These are phyloP conservation scores for Nipponacmea schrenckii DNA, from an alignment of 2,888 invertebrate genomes.

Conservation along the genomic window DNA sequence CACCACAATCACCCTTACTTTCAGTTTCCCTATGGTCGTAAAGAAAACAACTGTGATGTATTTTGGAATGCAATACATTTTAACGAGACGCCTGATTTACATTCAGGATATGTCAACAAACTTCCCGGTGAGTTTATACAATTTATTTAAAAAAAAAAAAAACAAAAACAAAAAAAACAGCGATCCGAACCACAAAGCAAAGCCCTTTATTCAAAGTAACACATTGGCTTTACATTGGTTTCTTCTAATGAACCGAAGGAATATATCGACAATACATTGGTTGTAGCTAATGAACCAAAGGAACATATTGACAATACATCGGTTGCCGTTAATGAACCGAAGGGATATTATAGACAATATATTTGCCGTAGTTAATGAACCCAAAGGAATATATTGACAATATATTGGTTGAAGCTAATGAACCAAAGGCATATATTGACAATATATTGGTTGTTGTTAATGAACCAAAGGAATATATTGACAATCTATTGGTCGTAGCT, in stretches of 20 bases:
- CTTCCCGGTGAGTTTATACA: conserved; percentile 65
- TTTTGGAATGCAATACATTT: conserved; percentile 69
- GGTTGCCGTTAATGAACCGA: background rate
- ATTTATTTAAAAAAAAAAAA: background rate
- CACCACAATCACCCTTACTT: conserved; percentile 21
- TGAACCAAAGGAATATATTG: too few species aligned
- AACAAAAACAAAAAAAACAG: too few species aligned
- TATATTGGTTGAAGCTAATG: background rate
- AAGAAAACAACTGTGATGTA: conserved; percentile 67
- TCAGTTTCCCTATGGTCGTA: conserved; percentile 63
- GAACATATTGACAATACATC: too few species aligned
- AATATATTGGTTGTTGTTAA: too few species aligned
- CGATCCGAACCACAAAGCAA: too few species aligned
- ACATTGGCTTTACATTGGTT: background rate
- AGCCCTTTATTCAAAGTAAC: background rate
- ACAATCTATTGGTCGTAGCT: background rate
- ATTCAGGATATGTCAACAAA: conserved; percentile 68
- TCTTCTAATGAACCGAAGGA: too few species aligned
- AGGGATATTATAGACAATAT: too few species aligned
- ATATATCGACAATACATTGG: too few species aligned
- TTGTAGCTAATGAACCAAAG: too few species aligned
- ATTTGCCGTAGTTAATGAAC: too few species aligned
- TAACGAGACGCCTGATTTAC: conserved; percentile 64
- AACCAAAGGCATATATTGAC: too few species aligned
- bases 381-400: too few species aligned